Evolutionary conservation across 2,113 vertebrate genomes (phyloP).

Genomic region (Nannospalax galili): DNA sequence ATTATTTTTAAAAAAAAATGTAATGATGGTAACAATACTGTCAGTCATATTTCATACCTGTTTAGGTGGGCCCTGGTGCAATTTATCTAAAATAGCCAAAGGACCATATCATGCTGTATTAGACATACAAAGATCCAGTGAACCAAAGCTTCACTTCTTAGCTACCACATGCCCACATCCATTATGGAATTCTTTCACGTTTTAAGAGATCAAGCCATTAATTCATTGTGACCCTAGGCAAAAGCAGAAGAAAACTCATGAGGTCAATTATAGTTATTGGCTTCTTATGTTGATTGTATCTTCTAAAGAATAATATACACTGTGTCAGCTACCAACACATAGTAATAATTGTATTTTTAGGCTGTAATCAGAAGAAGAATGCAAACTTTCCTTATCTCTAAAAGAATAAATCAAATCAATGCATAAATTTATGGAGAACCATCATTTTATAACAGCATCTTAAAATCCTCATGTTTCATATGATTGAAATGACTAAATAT

Average conservation of each 20-base stretch:
- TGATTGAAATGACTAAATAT: slow-evolving; percentile 40
- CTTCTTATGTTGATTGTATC: slow-evolving; percentile 60
- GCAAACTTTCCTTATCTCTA: slow-evolving; percentile 59
- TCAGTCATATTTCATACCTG: slow-evolving; percentile 62
- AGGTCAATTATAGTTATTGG: slow-evolving; percentile 67
- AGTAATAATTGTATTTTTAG: slow-evolving; percentile 61
- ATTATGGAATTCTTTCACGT: slow-evolving; percentile 39
- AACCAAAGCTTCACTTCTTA: slow-evolving; percentile 55
- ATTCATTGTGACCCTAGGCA: slow-evolving; percentile 47
- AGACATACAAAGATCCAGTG: slow-evolving; percentile 45
- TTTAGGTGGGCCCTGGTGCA: slow-evolving; percentile 58
- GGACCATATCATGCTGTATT: slow-evolving; percentile 52
- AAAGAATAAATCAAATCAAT: slow-evolving; percentile 64
- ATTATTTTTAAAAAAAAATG: slow-evolving; percentile 70
- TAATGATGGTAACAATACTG: slow-evolving; percentile 49
- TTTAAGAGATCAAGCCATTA: slow-evolving; percentile 43
- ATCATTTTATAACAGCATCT: slow-evolving; percentile 36
- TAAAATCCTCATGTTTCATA: not conserved
- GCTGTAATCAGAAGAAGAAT: slow-evolving; percentile 65
- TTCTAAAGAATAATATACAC: slow-evolving; percentile 48
- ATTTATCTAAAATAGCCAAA: slow-evolving; percentile 66
- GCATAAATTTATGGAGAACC: slow-evolving; percentile 33
- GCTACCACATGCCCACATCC: slow-evolving; percentile 28
- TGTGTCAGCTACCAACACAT: slow-evolving; percentile 40
- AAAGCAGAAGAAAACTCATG: not conserved